These are phyloP conservation scores for Myrmophylax atrothorax DNA, from an alignment of 2,113 vertebrate genomes.

Conservation along the genomic window DNA sequence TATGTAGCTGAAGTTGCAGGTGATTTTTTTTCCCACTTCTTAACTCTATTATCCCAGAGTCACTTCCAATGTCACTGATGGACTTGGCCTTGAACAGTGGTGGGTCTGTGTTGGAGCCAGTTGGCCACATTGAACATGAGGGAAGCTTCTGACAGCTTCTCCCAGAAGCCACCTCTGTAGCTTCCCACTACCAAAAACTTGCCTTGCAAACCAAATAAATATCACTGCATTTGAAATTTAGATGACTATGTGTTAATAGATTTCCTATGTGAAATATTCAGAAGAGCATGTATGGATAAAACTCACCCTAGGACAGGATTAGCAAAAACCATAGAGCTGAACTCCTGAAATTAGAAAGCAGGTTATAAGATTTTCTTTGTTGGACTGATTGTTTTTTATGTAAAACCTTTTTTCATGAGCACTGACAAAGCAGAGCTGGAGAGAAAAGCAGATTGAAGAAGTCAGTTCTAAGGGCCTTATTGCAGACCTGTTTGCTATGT, in stretches of 20 bases:
- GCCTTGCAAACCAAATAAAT: not conserved
- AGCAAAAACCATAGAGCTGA: not conserved
- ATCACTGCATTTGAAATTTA: not conserved
- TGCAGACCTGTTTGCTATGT: not conserved
- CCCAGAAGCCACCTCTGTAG: not conserved
- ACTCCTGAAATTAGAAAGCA: not conserved
- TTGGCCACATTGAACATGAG: not conserved
- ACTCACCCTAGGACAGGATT: not conserved
- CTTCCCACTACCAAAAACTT: not conserved
- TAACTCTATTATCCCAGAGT: not conserved
- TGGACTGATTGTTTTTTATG: not conserved
- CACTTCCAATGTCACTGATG: not conserved
- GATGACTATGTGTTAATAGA: not conserved
- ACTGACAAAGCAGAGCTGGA: not conserved
- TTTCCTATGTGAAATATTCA: fast-evolving
- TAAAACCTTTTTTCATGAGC: not conserved
- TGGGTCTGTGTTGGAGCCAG: not conserved
- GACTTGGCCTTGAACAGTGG: not conserved
- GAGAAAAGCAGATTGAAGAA: not conserved
- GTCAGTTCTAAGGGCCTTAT: not conserved
- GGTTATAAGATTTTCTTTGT: not conserved
- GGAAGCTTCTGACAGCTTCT: not conserved
- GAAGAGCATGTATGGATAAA: not conserved
- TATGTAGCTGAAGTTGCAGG: not conserved
- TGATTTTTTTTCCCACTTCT: not conserved